Evolutionary conservation across 1,140 invertebrate species (phyloP), one percentile per base, ranked within the genome.

Genomic region (Pteromalus puparum): DNA sequence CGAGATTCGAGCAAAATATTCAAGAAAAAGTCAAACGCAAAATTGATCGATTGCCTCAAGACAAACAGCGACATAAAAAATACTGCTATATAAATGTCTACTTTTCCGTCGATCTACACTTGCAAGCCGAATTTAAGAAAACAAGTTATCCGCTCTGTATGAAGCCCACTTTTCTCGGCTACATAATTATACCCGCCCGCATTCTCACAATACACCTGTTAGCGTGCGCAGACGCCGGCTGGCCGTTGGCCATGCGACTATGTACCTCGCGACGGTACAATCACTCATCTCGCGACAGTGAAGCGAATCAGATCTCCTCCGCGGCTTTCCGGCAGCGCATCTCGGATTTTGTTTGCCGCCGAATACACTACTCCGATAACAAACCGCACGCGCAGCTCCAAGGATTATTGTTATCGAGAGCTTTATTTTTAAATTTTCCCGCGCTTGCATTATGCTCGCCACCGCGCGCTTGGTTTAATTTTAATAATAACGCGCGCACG

Each of bases 401-500:
- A 53, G 53, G 18, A 61, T 18, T n/a, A 0, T 61, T 61, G n/a
- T n/a, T n/a, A n/a, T n/a, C n/a, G 53, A 21, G 53, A 61, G 13
- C 24, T 15, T 67, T 79, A 79, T 79, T 24, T 68, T 68, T 42
- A 67, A 34, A 42, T 21, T 26, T 68, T 26, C 5, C 26, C 61
- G n/a, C 26, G 30, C 10, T 0, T 24, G 65, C 61, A 78, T 38
- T 38, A 15, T n/a, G 24, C 2, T 30, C 30, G 30, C 2, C 30
- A 5, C 30, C 21, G 18, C n/a, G n/a, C n/a, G n/a, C n/a, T 24
- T 26, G 26, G 2, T 61, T 48, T 78, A 34, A 34, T 65, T 78
- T 61, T 65, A 78, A 78, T 65, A 78, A 78, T 65, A 78, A 24
- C 21, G n/a, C n/a, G 21, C 18, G 15, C 53, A 21, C 48, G 21